Evolutionary conservation across 2,797 vertebrate species (phyloP), one percentile per base, ranked within the genome.

Genomic region (Kryptolebias ocellatus): DNA sequence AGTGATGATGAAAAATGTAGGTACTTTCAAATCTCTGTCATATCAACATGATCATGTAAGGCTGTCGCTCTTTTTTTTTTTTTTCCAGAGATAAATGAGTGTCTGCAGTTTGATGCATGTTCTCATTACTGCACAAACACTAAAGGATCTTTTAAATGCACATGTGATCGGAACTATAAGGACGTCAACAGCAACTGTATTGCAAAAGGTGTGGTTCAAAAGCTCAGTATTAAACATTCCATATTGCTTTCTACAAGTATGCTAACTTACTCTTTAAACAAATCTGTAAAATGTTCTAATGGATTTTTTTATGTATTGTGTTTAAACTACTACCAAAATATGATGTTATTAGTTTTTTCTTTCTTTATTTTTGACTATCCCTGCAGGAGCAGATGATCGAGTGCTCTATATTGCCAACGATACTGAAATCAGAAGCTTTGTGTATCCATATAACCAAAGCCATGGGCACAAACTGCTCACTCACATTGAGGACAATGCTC

Each of bases 381-480:
- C 89, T 88, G 85, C 95, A 99, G 98, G 98, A 93, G 96, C 96
- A 92, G 97, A 99, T 92, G 97, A 99, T 91, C 95, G 97, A 94
- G 95, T 98, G 93, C 96, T 99, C 94, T 99, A 98, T 96, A 95
- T 99, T 88, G 95, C 98, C 90, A 99, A 99, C 94, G 97, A 99
- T 89, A 99, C 97, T 93, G 97, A 99, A 94, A 98, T 99, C 95
- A 94, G 96, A 93, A 96, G 97, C 95, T 98, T 98, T 95, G 94
- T 96, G 94, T 96, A 98, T 95, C 98, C 98, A 72, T 99, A 98
- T 94, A 98, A 98, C 95, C 96, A 97, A 94, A 99, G 96, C 93
- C 94, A 93, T 27, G 95, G 94, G 91, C 95, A 95, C 91, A 97
- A 96, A 93, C 94, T 98, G 85, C 96, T 98, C 90, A 95, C 95